These are phyloP conservation scores for Oreochromis aureus DNA, from an alignment of 2,113 vertebrate species.

Conservation along the genomic window DNA sequence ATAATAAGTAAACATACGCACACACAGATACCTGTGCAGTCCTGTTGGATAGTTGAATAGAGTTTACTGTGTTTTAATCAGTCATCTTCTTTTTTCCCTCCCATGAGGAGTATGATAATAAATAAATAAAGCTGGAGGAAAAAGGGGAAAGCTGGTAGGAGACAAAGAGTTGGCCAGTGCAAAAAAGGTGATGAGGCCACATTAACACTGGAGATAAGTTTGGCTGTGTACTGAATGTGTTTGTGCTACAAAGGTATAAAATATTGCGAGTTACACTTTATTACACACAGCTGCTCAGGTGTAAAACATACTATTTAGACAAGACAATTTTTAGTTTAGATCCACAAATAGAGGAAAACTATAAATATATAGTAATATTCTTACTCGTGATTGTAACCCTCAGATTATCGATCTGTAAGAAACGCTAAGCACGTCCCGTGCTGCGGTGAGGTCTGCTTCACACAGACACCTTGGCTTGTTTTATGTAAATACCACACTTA, in stretches of 20 bases:
- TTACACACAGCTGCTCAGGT: neutral
- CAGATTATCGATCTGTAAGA: neutral
- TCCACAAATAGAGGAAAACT: neutral
- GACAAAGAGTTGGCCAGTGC: conserved; percentile 1
- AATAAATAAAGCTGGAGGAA: neutral
- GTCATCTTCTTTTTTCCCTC: neutral
- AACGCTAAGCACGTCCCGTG: neutral
- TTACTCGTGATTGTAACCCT: neutral
- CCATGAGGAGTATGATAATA: neutral
- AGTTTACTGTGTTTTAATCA: neutral
- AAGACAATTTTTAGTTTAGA: neutral
- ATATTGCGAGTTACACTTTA: neutral
- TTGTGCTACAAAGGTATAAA: neutral
- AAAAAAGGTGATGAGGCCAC: neutral
- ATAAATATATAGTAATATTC: neutral
- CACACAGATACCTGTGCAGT: neutral
- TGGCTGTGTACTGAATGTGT: neutral
- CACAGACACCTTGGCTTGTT: conserved; percentile 10
- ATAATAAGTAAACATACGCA: conserved; percentile 27
- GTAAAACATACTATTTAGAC: neutral
- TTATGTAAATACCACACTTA: conserved; percentile 65
- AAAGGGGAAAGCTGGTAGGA: neutral
- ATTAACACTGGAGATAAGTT: conserved; percentile 3
- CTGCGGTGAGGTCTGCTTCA: neutral
- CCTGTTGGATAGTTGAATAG: neutral